Conservation (phyloP, 2,888 invertebrate species). For the Lithophane semibrunnea region DNA sequence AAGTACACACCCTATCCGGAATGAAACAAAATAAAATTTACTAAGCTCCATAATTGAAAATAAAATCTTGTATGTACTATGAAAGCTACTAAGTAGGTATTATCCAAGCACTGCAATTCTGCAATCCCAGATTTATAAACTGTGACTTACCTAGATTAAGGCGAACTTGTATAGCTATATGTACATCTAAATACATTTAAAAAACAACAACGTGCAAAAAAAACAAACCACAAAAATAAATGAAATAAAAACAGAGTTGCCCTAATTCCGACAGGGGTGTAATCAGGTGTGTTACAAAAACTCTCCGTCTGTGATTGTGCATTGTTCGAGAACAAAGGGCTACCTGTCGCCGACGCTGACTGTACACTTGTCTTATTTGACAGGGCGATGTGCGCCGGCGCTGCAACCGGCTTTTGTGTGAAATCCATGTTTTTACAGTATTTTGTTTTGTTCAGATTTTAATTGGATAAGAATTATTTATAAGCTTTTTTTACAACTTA, state of each 20-base stretch:
- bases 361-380: constrained; percentile 71
- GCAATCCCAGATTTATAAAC: not conserved
- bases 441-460: constrained; percentile 53
- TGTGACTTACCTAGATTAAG: not conserved
- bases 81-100: not conserved
- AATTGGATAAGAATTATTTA: constrained; percentile 53
- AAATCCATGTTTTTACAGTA: constrained; percentile 52
- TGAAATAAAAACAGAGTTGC: constrained; percentile 39
- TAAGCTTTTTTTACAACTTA: constrained; percentile 9
- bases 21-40: not conserved
- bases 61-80: not conserved
- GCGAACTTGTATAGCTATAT: not conserved
- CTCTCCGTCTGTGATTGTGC: constrained; percentile 73
- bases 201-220: not conserved
- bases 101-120: not conserved
- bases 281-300: constrained; percentile 75
- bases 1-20: not conserved
- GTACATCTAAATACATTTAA: not conserved
- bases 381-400: constrained; percentile 61
- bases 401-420: constrained; percentile 48
- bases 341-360: constrained; percentile 79
- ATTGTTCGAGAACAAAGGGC: constrained; percentile 80
- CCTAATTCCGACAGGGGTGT: constrained; percentile 67
- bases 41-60: too few species aligned
- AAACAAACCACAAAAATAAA: constrained; percentile 21